A percentile compares a stretch with the other conserved stretches of the same genome.
Evolutionary conservation across 2,113 vertebrate species (phyloP).

Genomic region (Hippolais icterina): DNA sequence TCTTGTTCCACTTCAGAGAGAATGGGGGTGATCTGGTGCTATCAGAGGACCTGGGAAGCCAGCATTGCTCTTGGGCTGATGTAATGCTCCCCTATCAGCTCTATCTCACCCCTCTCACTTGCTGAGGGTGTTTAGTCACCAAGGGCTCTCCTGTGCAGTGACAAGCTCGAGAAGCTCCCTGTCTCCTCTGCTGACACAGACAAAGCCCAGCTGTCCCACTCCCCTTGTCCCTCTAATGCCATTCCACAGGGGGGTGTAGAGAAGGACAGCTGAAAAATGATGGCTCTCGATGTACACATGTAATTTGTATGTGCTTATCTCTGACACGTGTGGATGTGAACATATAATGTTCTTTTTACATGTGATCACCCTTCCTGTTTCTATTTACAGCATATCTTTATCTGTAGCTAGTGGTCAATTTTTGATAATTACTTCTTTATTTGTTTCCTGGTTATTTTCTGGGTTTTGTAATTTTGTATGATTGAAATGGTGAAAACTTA

Average conservation of each 20-base stretch:
- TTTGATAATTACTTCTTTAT: background rate
- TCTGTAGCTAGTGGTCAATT: background rate
- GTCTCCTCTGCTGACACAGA: background rate
- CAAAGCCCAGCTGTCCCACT: background rate
- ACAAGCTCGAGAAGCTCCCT: background rate
- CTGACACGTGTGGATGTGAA: rapidly evolving
- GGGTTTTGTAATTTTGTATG: background rate
- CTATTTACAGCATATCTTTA: background rate
- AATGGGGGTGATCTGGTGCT: background rate
- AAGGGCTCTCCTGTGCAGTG: background rate
- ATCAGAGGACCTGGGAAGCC: background rate
- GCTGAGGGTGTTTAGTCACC: background rate
- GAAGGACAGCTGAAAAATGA: background rate
- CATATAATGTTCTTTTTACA: background rate
- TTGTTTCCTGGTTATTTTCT: background rate
- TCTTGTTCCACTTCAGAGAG: background rate
- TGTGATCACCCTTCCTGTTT: background rate
- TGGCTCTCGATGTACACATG: background rate
- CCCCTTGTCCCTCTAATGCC: background rate
- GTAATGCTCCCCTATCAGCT: background rate
- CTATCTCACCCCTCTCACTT: background rate
- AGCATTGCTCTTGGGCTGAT: background rate
- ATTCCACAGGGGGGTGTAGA: background rate
- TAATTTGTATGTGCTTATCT: background rate
- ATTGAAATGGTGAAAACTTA: background rate